Conservation (phyloP, 53 echinoderm and acorn worm species). For the Pentamera pediparva region DNA sequence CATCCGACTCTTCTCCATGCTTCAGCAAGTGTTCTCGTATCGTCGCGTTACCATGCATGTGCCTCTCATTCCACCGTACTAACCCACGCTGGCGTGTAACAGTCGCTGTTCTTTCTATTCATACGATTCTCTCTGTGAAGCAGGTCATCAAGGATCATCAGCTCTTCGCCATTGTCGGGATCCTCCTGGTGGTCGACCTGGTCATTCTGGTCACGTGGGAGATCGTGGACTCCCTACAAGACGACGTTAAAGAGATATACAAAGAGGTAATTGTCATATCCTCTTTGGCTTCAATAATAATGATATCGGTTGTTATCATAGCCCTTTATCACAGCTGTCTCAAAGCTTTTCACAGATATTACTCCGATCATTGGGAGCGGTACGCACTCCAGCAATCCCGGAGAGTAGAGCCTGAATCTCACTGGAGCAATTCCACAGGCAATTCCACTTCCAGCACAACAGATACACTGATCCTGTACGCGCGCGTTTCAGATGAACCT, state of each 20-base stretch:
- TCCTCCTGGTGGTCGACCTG: constrained; percentile 72
- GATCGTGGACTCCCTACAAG: constrained; percentile 63
- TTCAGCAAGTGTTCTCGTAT: too few relatives aligned
- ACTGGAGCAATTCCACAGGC: too few relatives aligned
- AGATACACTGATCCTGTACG: too few relatives aligned
- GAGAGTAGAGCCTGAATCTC: too few relatives aligned
- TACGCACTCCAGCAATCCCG: too few relatives aligned
- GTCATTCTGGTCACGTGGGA: constrained; percentile 83
- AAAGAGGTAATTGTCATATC: constrained; percentile 8
- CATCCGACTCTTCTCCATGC: too few relatives aligned
- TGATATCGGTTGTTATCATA: background rate
- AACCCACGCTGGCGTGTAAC: background rate
- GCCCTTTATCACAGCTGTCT: background rate
- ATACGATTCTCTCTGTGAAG: constrained; percentile 8
- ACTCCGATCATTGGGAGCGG: too few relatives aligned
- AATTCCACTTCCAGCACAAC: too few relatives aligned
- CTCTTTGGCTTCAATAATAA: background rate
- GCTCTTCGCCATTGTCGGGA: constrained; percentile 77
- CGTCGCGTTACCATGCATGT: background rate
- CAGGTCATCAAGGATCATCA: constrained; percentile 92
- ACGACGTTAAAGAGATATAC: constrained; percentile 7
- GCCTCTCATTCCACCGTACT: background rate
- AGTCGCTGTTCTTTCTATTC: constrained; percentile 10
- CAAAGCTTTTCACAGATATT: background rate
- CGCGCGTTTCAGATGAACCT: too few relatives aligned